Base-by-base conservation (phyloP, 2,113 vertebrate species). In the Isichthys henryi region DNA sequence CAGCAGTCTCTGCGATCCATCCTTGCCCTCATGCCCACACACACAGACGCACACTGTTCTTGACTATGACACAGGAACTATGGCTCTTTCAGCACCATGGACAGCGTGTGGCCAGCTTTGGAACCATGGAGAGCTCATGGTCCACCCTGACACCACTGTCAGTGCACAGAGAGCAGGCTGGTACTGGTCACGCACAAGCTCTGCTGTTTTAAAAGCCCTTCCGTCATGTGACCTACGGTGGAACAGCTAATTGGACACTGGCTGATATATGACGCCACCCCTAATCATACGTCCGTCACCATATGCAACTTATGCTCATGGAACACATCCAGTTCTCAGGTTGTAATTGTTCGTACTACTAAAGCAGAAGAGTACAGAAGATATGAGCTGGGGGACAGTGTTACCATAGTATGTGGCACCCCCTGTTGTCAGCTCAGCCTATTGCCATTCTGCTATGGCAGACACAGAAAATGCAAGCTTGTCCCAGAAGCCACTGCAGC, bases 391-490 rank as follows among this genome's bases (percentile, higher is more conserved):
- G 90, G 91, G 31, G 35, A 77, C 11, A 77, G 35, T 39, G 3
- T 39, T 77, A 39, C 35, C 70, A 39, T 77, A 77, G 13, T 77
- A 39, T 35, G 70, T 39, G 35, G 70, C 39, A 43, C 90, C 46
- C 88, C 80, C 50, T 90, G 88, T 91, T 74, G 86, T 74, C 46
- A 35, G 83, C 89, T 21, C 17, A 85, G 90, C 62, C 88, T 88
- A 85, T 45, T 23, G 27, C 35, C 31, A 17, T 77, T 77, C 4
- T 92, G 91, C 90, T 90, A 91, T 91, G 91, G 91, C 91, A 62
- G 56, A 3, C 56, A 91, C 90, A 91, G 11, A 31, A 92, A 91
- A 90, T 92, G 91, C 91, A 91, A 93, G 90, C 91, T 92, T 90
- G 91, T 92, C 91, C 91, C 90, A 92, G 70, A 93, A 92, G 80